phyloP scores from a whole-genome alignment of 2,797 vertebrate genomes.

The Cossypha caffra region DNA sequence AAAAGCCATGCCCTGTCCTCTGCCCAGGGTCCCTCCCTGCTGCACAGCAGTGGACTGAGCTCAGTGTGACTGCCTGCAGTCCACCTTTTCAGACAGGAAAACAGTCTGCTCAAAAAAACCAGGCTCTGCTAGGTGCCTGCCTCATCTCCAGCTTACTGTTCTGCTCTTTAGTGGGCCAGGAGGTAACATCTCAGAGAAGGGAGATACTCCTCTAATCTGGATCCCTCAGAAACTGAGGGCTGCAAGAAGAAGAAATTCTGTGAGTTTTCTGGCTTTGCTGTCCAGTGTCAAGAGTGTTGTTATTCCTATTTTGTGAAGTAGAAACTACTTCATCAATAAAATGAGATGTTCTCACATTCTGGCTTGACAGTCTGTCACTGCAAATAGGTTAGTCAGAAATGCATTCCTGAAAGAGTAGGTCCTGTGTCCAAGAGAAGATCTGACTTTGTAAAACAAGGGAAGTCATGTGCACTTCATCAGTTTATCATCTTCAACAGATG shows the following conservation, averaged over 20 bases:
- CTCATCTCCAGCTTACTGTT: background rate
- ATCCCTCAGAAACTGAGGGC: background rate
- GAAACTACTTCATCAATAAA: background rate
- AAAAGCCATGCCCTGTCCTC: background rate
- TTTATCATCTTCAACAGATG: background rate
- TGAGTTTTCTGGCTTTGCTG: background rate
- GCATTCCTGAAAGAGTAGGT: background rate
- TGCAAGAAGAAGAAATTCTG: background rate
- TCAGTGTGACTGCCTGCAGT: background rate
- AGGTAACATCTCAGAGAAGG: background rate
- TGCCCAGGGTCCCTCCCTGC: background rate
- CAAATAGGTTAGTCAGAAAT: background rate
- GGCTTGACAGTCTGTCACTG: background rate
- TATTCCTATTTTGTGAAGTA: background rate
- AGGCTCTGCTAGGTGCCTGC: background rate
- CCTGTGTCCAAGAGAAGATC: background rate
- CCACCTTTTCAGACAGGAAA: background rate
- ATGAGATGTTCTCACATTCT: background rate
- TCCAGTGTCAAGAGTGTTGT: background rate
- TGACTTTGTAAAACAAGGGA: background rate
- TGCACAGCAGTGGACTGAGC: background rate
- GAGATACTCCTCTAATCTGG: background rate
- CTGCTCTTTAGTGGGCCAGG: background rate
- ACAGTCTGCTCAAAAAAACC: background rate
- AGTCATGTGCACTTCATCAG: background rate